Evolutionary conservation across 2,113 vertebrate species (phyloP), one percentile per base, ranked within the genome.

Genomic region (Platichthys stellatus): DNA sequence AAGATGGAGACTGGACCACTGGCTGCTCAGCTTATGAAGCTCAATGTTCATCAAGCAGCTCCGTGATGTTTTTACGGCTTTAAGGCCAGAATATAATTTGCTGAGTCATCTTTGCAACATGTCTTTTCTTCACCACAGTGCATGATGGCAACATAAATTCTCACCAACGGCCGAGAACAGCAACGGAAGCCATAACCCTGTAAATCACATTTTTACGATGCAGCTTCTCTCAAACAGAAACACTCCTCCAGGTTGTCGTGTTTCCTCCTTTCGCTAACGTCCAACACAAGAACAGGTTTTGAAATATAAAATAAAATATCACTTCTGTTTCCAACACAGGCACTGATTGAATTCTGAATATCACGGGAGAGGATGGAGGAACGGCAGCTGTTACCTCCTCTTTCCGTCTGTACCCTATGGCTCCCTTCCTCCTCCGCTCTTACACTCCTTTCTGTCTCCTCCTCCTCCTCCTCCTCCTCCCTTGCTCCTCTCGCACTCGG

Each of bases 321-420:
- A 66, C 58, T 60, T 73, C 62, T 21, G 80, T 51, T 61, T 35
- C 64, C n/a, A 58, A 81, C 80, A 73, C 14, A 21, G 20, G 38
- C 72, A 23, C 73, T 86, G 86, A 86, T 82, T 88, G 81, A 81
- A 86, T 84, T 82, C 21, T 82, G 86, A 82, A 86, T 82, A 86
- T 75, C 78, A 76, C 65, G 71, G 51, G 35, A 35, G 14, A 74
- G 57, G 79, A 43, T 43, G 60, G 74, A 63, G 61, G 76, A 53
- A 35, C 59, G 66, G 47, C 35, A 38, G 35, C 35, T 2, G 35
- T 38, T 10, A 38, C 35, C 35, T 38, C 53, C 75, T 10, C 45
- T 15, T 21, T 78, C 28, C 75, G 8, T 35, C 35, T 35, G 35
- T 1, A 57, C 60, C 65, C 45, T 18, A 7, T 35, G 21, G 7